Percentiles rank a stretch among this genome's conserved stretches.
Evolutionary conservation across 2,797 vertebrate species (phyloP).

Genomic region (Coregonus ussuriensis): DNA sequence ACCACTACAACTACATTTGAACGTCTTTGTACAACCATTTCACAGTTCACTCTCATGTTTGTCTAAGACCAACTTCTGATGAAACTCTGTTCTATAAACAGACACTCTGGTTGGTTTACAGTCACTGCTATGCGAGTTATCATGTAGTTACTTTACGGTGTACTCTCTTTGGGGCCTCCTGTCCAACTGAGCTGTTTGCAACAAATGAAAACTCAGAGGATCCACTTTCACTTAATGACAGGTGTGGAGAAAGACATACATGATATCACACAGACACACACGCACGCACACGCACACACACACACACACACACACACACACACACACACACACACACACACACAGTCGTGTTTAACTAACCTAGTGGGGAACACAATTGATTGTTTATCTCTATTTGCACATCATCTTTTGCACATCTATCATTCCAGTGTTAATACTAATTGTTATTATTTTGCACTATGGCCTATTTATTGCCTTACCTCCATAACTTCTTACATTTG

Average conservation of each 20-base stretch:
- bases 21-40: neutral
- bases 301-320: too few relatives aligned
- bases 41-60: neutral
- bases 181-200: slow-evolving; percentile 34
- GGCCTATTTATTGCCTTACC: too few relatives aligned
- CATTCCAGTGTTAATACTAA: too few relatives aligned
- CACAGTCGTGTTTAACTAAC: too few relatives aligned
- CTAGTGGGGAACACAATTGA: too few relatives aligned
- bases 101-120: neutral
- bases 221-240: slow-evolving; percentile 6
- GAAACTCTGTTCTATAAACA: neutral
- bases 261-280: neutral
- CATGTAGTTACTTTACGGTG: neutral
- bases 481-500: too few relatives aligned
- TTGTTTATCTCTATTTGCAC: too few relatives aligned
- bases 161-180: neutral
- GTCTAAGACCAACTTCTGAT: neutral
- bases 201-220: slow-evolving; percentile 26
- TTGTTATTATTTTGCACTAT: too few relatives aligned
- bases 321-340: neutral
- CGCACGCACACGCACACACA: too few relatives aligned
- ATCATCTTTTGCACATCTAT: too few relatives aligned
- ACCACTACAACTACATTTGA: neutral
- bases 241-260: too few relatives aligned
- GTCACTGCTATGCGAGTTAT: neutral